Percentiles rank a stretch among this genome's conserved stretches.
Evolutionary conservation across 2,113 vertebrate species (phyloP).

Genomic region (Paraplagusia blochii): DNA sequence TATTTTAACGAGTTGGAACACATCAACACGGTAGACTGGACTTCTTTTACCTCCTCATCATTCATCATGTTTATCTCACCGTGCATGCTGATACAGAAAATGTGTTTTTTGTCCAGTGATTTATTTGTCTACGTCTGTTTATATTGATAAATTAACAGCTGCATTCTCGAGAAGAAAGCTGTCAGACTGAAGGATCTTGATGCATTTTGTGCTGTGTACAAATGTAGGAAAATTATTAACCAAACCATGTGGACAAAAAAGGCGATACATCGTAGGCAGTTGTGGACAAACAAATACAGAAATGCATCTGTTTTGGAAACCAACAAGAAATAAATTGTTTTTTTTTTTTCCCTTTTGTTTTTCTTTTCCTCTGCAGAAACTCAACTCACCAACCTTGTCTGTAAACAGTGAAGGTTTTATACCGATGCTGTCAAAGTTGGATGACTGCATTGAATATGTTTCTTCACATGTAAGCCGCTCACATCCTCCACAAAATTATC

Average conservation of each 20-base stretch:
- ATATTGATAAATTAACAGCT: neutral
- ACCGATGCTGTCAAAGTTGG: slow-evolving; percentile 93
- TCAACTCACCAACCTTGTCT: slow-evolving; percentile 91
- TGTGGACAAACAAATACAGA: neutral
- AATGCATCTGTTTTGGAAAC: slow-evolving; percentile 2
- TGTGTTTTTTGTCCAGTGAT: neutral
- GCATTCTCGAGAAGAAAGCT: neutral
- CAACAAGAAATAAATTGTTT: neutral
- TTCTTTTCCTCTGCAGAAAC: slow-evolving; percentile 80
- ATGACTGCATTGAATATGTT: slow-evolving; percentile 95
- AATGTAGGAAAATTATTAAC: too few species aligned
- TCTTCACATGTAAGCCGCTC: slow-evolving; percentile 88
- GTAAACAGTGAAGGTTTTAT: slow-evolving; percentile 98
- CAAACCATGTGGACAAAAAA: neutral
- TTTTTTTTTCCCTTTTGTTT: neutral
- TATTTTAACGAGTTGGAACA: slow-evolving; percentile 97
- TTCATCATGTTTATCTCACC: neutral
- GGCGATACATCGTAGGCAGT: neutral
- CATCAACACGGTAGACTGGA: slow-evolving; percentile 87
- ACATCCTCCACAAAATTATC: neutral
- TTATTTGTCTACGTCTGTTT: neutral
- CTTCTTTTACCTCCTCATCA: neutral
- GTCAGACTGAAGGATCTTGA: neutral
- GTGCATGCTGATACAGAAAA: neutral
- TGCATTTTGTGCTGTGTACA: neutral